These are phyloP conservation scores for Gambusia affinis DNA, from an alignment of 2,113 vertebrate species.

Conservation along the genomic window DNA sequence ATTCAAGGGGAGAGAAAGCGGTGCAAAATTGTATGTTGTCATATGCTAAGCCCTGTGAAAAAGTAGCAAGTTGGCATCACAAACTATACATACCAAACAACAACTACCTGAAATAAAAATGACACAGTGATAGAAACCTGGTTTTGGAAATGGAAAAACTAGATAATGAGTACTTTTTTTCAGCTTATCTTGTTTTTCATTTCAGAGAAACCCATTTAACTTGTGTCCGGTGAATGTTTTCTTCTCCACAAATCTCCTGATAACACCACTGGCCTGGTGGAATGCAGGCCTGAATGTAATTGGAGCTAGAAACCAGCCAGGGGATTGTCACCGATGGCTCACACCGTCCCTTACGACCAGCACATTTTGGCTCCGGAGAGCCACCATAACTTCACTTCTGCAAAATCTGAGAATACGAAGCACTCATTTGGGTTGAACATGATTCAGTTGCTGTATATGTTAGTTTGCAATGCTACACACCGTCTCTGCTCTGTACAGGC, in stretches of 20 bases:
- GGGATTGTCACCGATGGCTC: conserved; percentile 66
- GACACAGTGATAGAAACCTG: too few species aligned
- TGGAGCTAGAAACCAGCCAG: conserved; percentile 56
- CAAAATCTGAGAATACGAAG: conserved; percentile 64
- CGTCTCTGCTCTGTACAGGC: conserved; percentile 19
- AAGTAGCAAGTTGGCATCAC: too few species aligned
- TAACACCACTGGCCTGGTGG: conserved; percentile 51
- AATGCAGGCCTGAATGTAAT: conserved; percentile 36
- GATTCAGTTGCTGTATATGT: conserved; percentile 21
- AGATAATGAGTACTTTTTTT: background rate
- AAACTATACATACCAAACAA: too few species aligned
- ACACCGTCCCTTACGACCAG: conserved; percentile 69
- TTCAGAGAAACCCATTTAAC: conserved; percentile 51
- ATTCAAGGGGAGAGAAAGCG: too few species aligned
- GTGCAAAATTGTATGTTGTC: too few species aligned
- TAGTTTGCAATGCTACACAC: conserved; percentile 33
- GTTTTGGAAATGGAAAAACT: too few species aligned
- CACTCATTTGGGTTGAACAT: conserved; percentile 6
- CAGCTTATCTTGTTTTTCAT: conserved; percentile 10
- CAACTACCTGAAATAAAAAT: too few species aligned
- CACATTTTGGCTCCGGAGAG: conserved; percentile 66
- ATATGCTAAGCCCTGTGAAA: too few species aligned
- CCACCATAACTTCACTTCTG: conserved; percentile 56
- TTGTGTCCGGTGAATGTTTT: conserved; percentile 33
- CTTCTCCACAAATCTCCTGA: conserved; percentile 45